Base-by-base conservation (phyloP, 2,113 vertebrate genomes). In the Nycticryphes semicollaris region DNA sequence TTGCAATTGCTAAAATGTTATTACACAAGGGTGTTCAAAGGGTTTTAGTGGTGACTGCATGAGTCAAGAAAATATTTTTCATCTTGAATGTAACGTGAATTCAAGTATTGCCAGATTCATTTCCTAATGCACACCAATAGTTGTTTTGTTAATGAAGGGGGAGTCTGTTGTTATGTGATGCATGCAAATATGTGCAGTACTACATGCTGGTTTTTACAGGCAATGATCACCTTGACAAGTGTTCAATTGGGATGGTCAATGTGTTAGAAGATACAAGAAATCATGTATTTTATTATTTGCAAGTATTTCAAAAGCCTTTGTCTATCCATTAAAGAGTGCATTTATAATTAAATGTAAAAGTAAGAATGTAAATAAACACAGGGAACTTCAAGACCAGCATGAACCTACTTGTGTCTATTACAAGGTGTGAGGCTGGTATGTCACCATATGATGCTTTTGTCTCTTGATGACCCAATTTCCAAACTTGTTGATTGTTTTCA, bases 401-500 rank as follows among this genome's bases (percentile, higher is more conserved):
- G 9, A 90, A 59, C 0, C 4, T 47, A 7, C 23, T 57, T 57
- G 5, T 54, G 6, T 53, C 17, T 67, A 0, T 72, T 63, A 23
- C 6, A 7, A 14, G 69, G 35, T 22, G 12, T 31, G 33, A 69
- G n/a, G 4, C 14, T 91, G 33, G 11, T 60, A 3, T 28, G 28
- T 57, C 53, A 35, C 27, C 28, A 2, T 63, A 28, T 67, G 41
- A 17, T 14, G 62, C 1, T 82, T 25, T 91, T 10, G 4, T 84
- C 37, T 84, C 10, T 1, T 53, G 14, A n/a, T 51, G 33, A 63
- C 64, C 37, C 30, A 53, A 33, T 14, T 73, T 70, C 41, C 67
- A 89, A 69, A 67, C 17, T 33, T 63, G 21, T 63, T 69, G 41
- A n/a, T 59, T 83, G 19, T 43, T 94, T 88, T 91, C 70, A 78